Conservation (phyloP, 2,888 invertebrate species). For the Volucella inanis region DNA sequence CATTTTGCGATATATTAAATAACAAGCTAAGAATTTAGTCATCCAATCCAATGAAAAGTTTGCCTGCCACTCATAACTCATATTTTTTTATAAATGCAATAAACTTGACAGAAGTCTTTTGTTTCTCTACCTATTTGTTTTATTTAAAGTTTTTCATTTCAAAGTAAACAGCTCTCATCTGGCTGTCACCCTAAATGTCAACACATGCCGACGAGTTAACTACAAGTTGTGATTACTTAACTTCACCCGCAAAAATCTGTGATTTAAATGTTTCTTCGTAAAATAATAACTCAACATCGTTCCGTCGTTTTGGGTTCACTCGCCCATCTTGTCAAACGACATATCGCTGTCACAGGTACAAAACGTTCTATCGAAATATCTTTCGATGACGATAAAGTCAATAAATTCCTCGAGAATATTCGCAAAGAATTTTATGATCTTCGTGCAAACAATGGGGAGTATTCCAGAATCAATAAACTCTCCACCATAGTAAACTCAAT, state of each 20-base stretch:
- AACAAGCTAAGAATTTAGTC: too few species aligned
- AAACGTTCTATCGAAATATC: constrained; percentile 51
- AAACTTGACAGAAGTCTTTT: too few species aligned
- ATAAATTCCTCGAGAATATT: constrained; percentile 84
- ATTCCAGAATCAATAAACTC: constrained; percentile 77
- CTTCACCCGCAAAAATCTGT: not conserved
- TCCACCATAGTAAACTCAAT: constrained; percentile 86
- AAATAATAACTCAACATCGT: constrained; percentile 24
- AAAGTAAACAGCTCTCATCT: constrained; percentile 31
- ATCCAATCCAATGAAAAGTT: too few species aligned
- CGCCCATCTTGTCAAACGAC: constrained; percentile 23
- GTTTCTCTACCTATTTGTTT: too few species aligned
- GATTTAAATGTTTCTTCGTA: constrained; percentile 52
- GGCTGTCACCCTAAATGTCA: constrained; percentile 20
- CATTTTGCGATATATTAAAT: too few species aligned
- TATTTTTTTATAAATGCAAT: too few species aligned
- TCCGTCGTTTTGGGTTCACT: not conserved
- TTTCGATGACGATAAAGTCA: constrained; percentile 81
- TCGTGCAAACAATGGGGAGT: constrained; percentile 79
- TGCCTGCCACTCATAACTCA: too few species aligned
- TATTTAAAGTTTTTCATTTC: not conserved
- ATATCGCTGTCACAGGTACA: not conserved
- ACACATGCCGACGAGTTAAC: constrained; percentile 7
- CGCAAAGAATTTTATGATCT: constrained; percentile 85
- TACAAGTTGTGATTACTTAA: constrained; percentile 16